Conservation (phyloP, 2,797 vertebrate species). For the Myotis vivesi region DNA sequence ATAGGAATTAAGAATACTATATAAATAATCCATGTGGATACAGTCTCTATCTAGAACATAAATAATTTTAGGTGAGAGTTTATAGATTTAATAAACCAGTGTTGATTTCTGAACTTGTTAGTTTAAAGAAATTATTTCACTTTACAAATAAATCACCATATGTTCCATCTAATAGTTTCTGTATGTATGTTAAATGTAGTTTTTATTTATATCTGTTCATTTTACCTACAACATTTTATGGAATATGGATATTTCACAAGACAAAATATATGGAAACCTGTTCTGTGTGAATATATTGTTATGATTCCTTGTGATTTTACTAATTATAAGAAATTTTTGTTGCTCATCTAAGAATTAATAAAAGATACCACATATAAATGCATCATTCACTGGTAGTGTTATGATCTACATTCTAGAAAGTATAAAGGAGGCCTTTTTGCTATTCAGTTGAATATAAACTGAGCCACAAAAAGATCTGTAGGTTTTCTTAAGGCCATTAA, state of each 20-base stretch:
- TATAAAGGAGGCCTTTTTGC: neutral
- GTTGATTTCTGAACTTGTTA: neutral
- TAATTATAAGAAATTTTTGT: constrained; percentile 10
- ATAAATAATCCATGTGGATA: neutral
- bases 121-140: neutral
- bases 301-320: neutral
- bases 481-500: constrained; percentile 31
- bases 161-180: neutral
- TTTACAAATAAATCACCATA: constrained; percentile 5
- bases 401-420: neutral
- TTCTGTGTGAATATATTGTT: neutral
- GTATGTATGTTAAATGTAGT: neutral
- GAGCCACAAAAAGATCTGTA: neutral
- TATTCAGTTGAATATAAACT: neutral
- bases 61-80: neutral
- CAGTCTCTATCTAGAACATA: neutral
- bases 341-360: constrained; percentile 10
- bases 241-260: neutral
- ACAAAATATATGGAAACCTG: neutral
- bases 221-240: constrained; percentile 5
- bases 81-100: neutral
- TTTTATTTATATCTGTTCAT: constrained; percentile 32
- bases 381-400: neutral
- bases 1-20: neutral
- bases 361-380: neutral